Conservation (phyloP, 53 echinoderm and acorn worm species). For the Glandiceps talaboti region DNA sequence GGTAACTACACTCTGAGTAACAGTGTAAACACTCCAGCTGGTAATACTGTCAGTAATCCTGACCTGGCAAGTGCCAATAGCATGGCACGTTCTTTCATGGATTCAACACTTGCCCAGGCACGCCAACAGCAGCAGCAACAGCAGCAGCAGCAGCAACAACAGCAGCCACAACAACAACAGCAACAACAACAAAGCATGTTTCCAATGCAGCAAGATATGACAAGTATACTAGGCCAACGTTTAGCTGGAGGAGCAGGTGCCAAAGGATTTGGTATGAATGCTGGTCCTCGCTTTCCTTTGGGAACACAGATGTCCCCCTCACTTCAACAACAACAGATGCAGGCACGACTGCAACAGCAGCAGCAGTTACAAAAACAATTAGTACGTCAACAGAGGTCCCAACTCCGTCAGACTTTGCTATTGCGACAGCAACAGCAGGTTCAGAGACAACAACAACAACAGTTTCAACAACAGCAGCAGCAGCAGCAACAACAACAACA, state of each 20-base stretch:
- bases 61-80: not conserved
- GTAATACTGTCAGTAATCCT: not conserved
- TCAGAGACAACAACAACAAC: constrained; percentile 30
- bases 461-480: constrained; percentile 32
- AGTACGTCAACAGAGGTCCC: not conserved
- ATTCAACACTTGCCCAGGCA: not conserved
- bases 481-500: constrained; percentile 17
- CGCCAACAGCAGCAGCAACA: not conserved
- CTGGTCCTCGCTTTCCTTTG: not conserved
- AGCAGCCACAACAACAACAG: constrained; percentile 25
- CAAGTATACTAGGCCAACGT: not conserved
- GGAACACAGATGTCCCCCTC: not conserved
- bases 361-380: constrained; percentile 34
- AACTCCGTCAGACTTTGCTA: not conserved
- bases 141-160: constrained; percentile 21
- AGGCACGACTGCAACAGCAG: constrained; percentile 28
- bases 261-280: not conserved
- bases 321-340: constrained; percentile 30
- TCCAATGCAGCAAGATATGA: not conserved
- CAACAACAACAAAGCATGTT: constrained; percentile 17
- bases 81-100: not conserved
- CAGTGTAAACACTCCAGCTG: not conserved
- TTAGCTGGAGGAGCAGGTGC: not conserved
- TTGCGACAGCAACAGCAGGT: constrained; percentile 13
- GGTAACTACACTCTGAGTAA: not conserved